phyloP scores from a whole-genome alignment of 1,140 invertebrate species.

The Pteromalus puparum region DNA sequence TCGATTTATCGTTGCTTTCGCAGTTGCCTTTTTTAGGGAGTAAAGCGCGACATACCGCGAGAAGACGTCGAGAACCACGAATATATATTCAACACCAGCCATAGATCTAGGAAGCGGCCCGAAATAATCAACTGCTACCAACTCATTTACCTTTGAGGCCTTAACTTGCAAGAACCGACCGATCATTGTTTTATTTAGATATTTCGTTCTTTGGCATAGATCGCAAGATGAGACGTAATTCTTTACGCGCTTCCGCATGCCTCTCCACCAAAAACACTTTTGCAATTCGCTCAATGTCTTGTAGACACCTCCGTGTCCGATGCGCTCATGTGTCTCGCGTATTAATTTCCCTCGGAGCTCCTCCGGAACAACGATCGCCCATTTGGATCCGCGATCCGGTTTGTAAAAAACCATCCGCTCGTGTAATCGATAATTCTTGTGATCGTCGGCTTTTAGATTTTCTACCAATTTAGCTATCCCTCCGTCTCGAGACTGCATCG shows the following conservation, averaged over 20 bases:
- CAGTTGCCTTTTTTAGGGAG: conserved; percentile 32
- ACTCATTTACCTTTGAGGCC: conserved; percentile 17
- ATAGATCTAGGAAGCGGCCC: conserved; percentile 34
- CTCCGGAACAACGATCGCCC: too few relatives aligned
- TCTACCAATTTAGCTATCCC: not conserved
- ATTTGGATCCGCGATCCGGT: too few relatives aligned
- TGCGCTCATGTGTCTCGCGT: not conserved
- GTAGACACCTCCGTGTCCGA: conserved; percentile 34
- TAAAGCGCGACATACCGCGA: too few relatives aligned
- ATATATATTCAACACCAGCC: conserved; percentile 37
- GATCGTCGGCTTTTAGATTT: not conserved
- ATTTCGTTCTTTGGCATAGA: conserved; percentile 28
- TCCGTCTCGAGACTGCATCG: not conserved
- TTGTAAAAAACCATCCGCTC: not conserved
- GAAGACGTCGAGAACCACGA: too few relatives aligned
- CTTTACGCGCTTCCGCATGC: not conserved
- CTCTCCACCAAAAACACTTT: conserved; percentile 24
- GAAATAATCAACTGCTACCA: conserved; percentile 40
- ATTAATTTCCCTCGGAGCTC: not conserved
- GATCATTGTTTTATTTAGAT: conserved; percentile 28
- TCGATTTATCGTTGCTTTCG: not conserved
- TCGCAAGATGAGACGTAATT: conserved; percentile 13
- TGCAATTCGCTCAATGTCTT: not conserved
- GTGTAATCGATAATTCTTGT: not conserved
- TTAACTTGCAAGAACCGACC: conserved; percentile 27